Evolutionary conservation across 2,113 vertebrate species (phyloP), one percentile per base, ranked within the genome.

Genomic region (Boulengerochromis microlepis): DNA sequence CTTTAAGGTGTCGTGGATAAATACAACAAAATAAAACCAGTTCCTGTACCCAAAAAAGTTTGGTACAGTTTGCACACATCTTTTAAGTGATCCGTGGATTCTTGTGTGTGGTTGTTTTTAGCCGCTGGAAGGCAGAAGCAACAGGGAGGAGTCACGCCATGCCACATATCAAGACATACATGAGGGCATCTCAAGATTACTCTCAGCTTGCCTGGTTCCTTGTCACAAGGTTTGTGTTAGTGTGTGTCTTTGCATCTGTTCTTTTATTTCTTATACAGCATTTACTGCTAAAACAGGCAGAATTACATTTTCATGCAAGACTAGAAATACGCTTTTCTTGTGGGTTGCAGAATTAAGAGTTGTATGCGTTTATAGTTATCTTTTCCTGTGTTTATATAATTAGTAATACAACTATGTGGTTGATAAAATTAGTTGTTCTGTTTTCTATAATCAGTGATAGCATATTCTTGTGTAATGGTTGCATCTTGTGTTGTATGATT

Each of bases 111-210:
- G 15, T 2, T 78, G 12, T 50, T 4, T 82, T 13, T 78, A 99
- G 99, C 90, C 96, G 96, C 50, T 99, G 98, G 99, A 97, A 96
- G 19, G 98, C 99, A 1, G 96, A 98, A 87, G 87, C 96, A 0
- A 97, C 98, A 0, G 98, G 99, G 53, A 97, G 98, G 56, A 99
- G 96, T 94, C 97, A 93, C 1, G 98, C 99, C 16, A 99, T 99
- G 94, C 99, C 99, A 16, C 98, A 99, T 91, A 99, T 99, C 87
- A 99, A 99, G 95, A 99, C 98, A 0, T 99, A 99, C 61, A 97
- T 98, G 97, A 98, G 99, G 90, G 82, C 89, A 1, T 98, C 98
- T 15, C 97, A 97, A 69, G 98, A 99, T 95, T 99, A 97, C 94
- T 95, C 95, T 84, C 93, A 97, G 91, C 96, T 99, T 3, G 97